phyloP scores from a whole-genome alignment of 2,888 invertebrate genomes.

The Willowsia nigromaculata region DNA sequence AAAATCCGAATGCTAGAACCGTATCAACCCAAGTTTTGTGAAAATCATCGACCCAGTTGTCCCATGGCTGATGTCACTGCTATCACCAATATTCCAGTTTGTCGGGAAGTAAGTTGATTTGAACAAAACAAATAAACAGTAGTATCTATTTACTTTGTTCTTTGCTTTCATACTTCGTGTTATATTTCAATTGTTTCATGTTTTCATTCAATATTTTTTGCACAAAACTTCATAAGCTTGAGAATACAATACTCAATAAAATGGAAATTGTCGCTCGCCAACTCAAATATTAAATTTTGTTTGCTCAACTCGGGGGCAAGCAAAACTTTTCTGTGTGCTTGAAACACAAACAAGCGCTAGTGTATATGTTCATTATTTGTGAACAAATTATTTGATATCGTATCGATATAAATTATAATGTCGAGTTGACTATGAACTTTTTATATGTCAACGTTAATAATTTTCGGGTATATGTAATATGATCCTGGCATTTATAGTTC shows the following conservation, averaged over 20 bases:
- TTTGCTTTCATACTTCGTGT: not conserved
- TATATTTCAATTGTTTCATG: not conserved
- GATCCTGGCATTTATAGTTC: too few species aligned
- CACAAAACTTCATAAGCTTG: not conserved
- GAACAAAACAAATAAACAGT: not conserved
- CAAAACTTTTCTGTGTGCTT: not conserved
- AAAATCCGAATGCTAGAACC: slow-evolving; percentile 96
- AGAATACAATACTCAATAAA: not conserved
- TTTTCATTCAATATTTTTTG: not conserved
- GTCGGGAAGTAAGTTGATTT: slow-evolving; percentile 52
- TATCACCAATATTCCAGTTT: slow-evolving; percentile 73
- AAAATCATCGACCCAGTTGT: slow-evolving; percentile 88
- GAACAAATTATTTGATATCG: too few species aligned
- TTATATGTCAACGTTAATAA: too few species aligned
- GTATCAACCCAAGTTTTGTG: slow-evolving; percentile 94
- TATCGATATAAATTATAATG: too few species aligned
- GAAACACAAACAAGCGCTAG: not conserved
- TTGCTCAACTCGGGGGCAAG: not conserved
- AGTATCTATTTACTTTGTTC: not conserved
- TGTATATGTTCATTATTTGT: not conserved
- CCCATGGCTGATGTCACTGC: slow-evolving; percentile 79
- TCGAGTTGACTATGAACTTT: too few species aligned
- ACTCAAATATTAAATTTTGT: not conserved
- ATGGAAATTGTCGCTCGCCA: not conserved
- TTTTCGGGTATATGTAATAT: too few species aligned